Evolutionary conservation across 2,888 invertebrate genomes (phyloP), one percentile per base, ranked within the genome.

Genomic region (Morinoia aosen): DNA sequence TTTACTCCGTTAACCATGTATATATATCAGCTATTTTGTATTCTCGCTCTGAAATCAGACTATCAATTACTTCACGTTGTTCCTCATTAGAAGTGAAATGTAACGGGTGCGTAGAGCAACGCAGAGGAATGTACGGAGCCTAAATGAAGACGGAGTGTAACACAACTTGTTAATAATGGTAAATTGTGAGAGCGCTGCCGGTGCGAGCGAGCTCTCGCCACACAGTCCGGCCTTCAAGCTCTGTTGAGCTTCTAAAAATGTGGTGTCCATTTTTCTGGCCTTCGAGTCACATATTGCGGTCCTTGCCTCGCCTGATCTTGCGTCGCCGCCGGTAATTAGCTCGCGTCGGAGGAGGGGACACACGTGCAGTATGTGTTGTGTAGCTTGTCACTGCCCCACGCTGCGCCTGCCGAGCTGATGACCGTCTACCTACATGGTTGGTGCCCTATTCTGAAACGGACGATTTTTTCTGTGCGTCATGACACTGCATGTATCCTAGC

Each of bases 151-250:
- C 8, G 76, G 8, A 25, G 76, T 76, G 33, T 76, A 25, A 76
- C 25, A 76, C 33, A 76, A 76, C 76, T 33, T 33, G 19, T 76
- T 33, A 76, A 33, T 76, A 76, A 33, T 33, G 76, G 19, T 8
- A 33, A 33, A 33, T 8, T 76, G 19, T 61, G 33, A 76, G 33
- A 76, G 76, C 76, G 25, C 76, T 10, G 76, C 33, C 19, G 76
- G 16, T 76, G 76, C 76, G 76, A 76, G 76, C 25, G 25, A 76
- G 76, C 76, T 76, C 76, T 61, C 61, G 61, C 61, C 61, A 61
- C 76, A 76, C 76, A 76, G 76, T 76, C 25, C 76, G 76, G 76
- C 76, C 76, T 76, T 76, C 76, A 76, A 76, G 76, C 76, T 76
- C 76, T 76, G 76, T 25, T 76, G 76, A 76, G 33, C 76, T 19